A percentile compares a stretch with the other conserved stretches of the same genome.
These are phyloP conservation scores for Manacus vitellinus DNA, from an alignment of 2,113 vertebrate genomes.

Conservation along the genomic window DNA sequence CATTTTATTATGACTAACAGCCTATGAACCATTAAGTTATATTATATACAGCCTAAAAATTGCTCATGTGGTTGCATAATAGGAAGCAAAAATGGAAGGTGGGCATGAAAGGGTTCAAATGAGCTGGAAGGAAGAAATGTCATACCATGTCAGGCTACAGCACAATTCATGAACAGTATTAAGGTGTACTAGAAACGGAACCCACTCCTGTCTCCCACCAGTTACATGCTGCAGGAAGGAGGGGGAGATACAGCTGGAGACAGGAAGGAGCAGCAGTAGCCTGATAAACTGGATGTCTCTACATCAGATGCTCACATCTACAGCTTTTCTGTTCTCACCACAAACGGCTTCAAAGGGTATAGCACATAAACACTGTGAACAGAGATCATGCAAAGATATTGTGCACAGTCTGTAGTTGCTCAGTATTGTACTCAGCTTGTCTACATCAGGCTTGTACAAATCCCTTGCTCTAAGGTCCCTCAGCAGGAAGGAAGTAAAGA, in stretches of 20 bases:
- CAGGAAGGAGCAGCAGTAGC: not conserved
- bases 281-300: not conserved
- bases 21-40: not conserved
- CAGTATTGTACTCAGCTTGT: not conserved
- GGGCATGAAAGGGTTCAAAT: not conserved
- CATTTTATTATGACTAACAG: not conserved
- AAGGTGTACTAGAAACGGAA: not conserved
- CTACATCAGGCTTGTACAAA: not conserved
- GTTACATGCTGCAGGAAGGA: not conserved
- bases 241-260: not conserved
- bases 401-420: not conserved
- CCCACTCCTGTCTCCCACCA: not conserved
- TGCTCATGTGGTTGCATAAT: not conserved
- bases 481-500: not conserved
- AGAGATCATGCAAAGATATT: not conserved
- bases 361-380: rapidly evolving
- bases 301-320: not conserved
- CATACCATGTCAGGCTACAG: not conserved
- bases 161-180: not conserved
- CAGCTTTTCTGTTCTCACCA: not conserved
- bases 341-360: not conserved
- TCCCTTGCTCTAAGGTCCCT: not conserved
- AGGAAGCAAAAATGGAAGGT: not conserved
- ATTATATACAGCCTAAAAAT: not conserved
- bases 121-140: not conserved